Evolutionary conservation across 2,113 vertebrate genomes (phyloP).

Genomic region (Macquaria ambigua): DNA sequence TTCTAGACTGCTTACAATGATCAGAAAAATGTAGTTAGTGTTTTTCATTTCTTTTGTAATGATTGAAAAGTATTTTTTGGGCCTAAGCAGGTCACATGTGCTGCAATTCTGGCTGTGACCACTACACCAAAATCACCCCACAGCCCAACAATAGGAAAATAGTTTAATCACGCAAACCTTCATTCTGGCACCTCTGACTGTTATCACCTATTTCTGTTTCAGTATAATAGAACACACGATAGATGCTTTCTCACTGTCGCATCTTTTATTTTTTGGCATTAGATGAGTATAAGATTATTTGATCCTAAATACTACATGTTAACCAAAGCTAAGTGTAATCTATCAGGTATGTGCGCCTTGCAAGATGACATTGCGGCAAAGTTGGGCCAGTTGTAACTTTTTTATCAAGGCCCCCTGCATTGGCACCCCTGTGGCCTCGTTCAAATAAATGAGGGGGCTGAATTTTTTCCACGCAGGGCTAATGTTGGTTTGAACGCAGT

Average conservation of each 20-base stretch:
- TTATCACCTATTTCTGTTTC: background rate
- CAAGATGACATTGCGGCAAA: background rate
- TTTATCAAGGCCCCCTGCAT: background rate
- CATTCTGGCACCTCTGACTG: background rate
- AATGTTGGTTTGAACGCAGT: background rate
- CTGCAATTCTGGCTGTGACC: background rate
- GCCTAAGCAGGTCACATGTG: background rate
- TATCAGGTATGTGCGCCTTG: background rate
- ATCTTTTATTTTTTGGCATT: background rate
- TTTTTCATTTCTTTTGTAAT: background rate
- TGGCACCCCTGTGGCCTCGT: background rate
- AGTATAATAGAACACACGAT: background rate
- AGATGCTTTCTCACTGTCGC: background rate
- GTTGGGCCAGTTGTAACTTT: background rate
- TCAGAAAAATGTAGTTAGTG: background rate
- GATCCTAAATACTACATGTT: background rate
- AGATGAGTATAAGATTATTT: background rate
- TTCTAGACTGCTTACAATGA: background rate
- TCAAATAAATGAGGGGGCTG: conserved; percentile 23
- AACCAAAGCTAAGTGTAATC: background rate
- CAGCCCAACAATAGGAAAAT: background rate
- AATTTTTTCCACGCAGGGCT: conserved; percentile 19
- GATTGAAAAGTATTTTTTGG: background rate
- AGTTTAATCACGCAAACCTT: background rate
- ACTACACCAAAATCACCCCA: background rate